phyloP scores from a whole-genome alignment of 2,888 invertebrate genomes.

The Eudasyphora cyanicolor region DNA sequence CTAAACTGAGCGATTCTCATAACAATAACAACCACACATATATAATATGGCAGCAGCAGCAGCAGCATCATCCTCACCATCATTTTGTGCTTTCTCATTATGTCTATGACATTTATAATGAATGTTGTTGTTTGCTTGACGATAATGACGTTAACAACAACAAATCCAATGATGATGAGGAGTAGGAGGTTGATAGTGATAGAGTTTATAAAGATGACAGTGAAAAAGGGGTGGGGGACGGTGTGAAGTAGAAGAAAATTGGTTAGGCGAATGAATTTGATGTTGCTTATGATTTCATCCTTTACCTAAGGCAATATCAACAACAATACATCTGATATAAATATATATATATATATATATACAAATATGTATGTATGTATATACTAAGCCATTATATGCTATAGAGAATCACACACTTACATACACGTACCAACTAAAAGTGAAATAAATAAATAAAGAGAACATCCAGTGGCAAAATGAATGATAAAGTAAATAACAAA shows the following conservation, averaged over 20 bases:
- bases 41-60: neutral
- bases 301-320: conserved; percentile 42
- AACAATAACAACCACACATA: neutral
- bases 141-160: neutral
- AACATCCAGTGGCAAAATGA: neutral
- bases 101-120: conserved; percentile 30
- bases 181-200: neutral
- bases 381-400: too few relatives aligned
- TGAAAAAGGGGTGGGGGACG: neutral
- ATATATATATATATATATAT: conserved; percentile 15
- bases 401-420: neutral
- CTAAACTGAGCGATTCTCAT: too few relatives aligned
- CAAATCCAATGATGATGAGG: neutral
- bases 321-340: conserved; percentile 5
- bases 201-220: neutral
- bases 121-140: neutral
- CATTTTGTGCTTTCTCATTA: neutral
- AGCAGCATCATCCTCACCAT: neutral
- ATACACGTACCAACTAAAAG: too few relatives aligned
- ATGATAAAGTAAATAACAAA: conserved; percentile 23
- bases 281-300: conserved; percentile 32
- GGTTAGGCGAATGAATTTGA: too few relatives aligned
- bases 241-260: neutral
- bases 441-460: neutral
- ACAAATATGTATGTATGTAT: too few relatives aligned